phyloP scores from a whole-genome alignment of 2,113 vertebrate genomes.

The Saguinus imperator region DNA sequence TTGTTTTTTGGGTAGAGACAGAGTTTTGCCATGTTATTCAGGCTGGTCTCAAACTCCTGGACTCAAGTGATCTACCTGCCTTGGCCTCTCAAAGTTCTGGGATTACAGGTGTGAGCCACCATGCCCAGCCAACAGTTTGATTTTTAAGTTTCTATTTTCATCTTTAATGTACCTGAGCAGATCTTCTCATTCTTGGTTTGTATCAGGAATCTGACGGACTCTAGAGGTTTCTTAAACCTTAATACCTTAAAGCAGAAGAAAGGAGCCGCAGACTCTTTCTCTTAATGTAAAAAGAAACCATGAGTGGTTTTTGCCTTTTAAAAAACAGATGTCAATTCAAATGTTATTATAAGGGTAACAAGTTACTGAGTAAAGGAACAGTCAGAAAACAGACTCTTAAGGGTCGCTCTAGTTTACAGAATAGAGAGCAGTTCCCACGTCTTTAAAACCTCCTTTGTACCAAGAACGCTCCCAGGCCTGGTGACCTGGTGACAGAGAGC shows the following conservation, averaged over 20 bases:
- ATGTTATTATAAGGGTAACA: fast-evolving
- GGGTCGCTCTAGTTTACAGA: background rate
- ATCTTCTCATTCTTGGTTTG: background rate
- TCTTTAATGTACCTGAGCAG: no score
- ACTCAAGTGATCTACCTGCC: no score
- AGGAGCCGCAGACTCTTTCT: background rate
- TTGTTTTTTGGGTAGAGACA: no score
- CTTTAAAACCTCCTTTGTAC: background rate
- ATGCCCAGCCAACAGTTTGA: background rate
- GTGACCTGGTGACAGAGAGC: background rate
- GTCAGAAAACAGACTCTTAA: fast-evolving
- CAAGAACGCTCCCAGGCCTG: background rate
- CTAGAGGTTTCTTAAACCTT: background rate
- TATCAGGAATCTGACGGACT: fast-evolving
- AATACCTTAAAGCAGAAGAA: background rate
- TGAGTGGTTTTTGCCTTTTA: background rate
- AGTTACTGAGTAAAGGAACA: background rate
- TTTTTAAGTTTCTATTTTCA: background rate
- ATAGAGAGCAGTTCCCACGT: fast-evolving
- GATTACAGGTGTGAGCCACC: no score
- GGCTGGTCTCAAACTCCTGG: no score
- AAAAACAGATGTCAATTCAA: no score
- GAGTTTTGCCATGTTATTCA: no score
- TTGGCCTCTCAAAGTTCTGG: no score
- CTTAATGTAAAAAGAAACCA: background rate